A percentile compares a stretch with the other conserved stretches of the same genome.
phyloP scores from a whole-genome alignment of 2,888 invertebrate species.

The Operophtera brumata region DNA sequence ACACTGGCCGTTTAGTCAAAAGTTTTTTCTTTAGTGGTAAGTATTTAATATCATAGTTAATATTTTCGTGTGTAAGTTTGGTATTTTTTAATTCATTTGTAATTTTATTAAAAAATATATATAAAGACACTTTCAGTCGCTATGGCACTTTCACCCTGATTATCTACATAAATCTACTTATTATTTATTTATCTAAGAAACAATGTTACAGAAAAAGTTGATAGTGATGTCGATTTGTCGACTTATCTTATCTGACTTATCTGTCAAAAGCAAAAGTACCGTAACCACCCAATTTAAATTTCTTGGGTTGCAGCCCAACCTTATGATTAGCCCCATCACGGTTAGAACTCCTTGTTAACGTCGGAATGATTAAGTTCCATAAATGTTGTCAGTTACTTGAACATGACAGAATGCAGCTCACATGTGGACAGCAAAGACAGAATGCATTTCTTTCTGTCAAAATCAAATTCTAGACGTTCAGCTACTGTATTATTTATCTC shows the following conservation, averaged over 20 bases:
- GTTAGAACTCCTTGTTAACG: too few species aligned
- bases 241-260: too few species aligned
- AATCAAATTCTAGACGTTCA: too few species aligned
- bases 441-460: too few species aligned
- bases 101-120: conserved; percentile 37
- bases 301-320: too few species aligned
- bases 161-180: background rate
- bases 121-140: conserved; percentile 27
- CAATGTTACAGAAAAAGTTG: background rate
- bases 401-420: too few species aligned
- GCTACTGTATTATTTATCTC: too few species aligned
- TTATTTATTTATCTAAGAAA: background rate
- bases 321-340: background rate
- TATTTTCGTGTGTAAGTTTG: conserved; percentile 57
- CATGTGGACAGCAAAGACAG: too few species aligned
- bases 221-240: too few species aligned
- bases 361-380: too few species aligned
- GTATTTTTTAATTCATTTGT: conserved; percentile 44
- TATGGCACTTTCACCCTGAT: conserved; percentile 19
- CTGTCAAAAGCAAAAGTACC: too few species aligned
- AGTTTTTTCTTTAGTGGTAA: conserved; percentile 64
- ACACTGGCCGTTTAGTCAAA: conserved; percentile 75
- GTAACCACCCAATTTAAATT: background rate
- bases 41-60: conserved; percentile 65
- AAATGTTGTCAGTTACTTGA: too few species aligned